Evolutionary conservation across 2,113 vertebrate species (phyloP), one percentile per base, ranked within the genome.

Genomic region (Perccottus glenii): DNA sequence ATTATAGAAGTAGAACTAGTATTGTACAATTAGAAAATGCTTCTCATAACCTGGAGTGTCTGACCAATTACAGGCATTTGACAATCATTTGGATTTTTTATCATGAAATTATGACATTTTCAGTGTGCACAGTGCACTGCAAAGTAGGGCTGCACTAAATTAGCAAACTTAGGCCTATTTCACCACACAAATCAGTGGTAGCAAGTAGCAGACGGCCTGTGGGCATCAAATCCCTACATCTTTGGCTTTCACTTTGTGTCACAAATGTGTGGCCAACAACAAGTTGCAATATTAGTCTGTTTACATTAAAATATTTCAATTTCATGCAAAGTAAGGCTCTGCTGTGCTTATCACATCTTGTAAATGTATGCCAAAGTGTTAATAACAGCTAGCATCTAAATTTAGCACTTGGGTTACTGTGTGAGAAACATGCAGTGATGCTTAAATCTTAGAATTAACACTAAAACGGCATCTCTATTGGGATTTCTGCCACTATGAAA

Each of bases 311-410:
- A 55, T 55, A 36, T 9, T 14, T 15, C 33, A 36, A 15, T 33
- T 53, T 53, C 51, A 53, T 33, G 19, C 50, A 11, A 52, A 55
- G 11, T 9, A 15, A 6, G 12, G 19, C 1, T 52, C 19, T 55
- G 35, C 14, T 55, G 38, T 40, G 33, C 19, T 55, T 9, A 55
- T n/a, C 52, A 55, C 52, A 14, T 38, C 5, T 1, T 40, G 33
- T 15, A 55, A 36, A n/a, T n/a, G 14, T n/a, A 38, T 15, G 35
- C 32, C 33, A 7, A n/a, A 32, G 7, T 3, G 52, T 33, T 38
- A 55, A 33, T 55, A 12, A 36, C 52, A 36, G 52, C n/a, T 38
- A 55, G 52, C 52, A 15, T 36, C 35, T 55, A 55, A 55, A 55
- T 55, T 38, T 53, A 53, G 51, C 32, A 5, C 9, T 11, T 8